Conservation (phyloP, 2,113 vertebrate genomes). For the Sinocyclocheilus maitianheensis region DNA sequence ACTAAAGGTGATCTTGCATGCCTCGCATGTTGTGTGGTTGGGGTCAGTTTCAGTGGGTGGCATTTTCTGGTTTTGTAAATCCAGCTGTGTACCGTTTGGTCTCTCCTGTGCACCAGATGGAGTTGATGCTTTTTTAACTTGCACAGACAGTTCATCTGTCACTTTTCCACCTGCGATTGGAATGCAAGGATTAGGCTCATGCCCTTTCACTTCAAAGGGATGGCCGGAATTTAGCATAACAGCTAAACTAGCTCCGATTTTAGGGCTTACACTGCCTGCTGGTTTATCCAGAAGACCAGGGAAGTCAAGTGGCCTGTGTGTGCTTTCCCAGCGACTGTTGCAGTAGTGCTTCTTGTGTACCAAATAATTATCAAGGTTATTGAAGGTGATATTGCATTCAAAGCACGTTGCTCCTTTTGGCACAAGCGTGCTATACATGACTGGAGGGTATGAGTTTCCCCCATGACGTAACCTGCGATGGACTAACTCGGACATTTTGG, state of each 20-base stretch:
- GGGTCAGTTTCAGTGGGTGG: conserved; percentile 77
- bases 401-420: conserved; percentile 89
- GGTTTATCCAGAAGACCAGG: conserved; percentile 80
- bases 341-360: conserved; percentile 92
- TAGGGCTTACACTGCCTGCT: conserved; percentile 79
- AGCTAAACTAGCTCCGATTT: conserved; percentile 74
- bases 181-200: conserved; percentile 77
- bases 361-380: conserved; percentile 88
- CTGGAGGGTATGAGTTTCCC: conserved; percentile 82
- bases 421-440: conserved; percentile 85
- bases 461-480: conserved; percentile 85
- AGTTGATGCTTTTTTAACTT: conserved; percentile 78
- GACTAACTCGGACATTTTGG: conserved; percentile 90
- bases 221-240: conserved; percentile 75
- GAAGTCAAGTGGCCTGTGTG: conserved; percentile 83
- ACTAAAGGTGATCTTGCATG: conserved; percentile 90
- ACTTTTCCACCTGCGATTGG: conserved; percentile 77
- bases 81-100: conserved; percentile 76
- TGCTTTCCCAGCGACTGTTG: conserved; percentile 86
- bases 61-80: conserved; percentile 73
- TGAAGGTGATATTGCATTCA: conserved; percentile 90
- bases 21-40: conserved; percentile 85
- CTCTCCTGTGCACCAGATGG: conserved; percentile 76
- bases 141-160: conserved; percentile 77
- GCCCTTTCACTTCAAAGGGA: conserved; percentile 77